Percentiles rank a stretch among this genome's conserved stretches.
Conservation (phyloP, 1,140 invertebrate genomes). For the Hyposmocoma kahamanoa region DNA sequence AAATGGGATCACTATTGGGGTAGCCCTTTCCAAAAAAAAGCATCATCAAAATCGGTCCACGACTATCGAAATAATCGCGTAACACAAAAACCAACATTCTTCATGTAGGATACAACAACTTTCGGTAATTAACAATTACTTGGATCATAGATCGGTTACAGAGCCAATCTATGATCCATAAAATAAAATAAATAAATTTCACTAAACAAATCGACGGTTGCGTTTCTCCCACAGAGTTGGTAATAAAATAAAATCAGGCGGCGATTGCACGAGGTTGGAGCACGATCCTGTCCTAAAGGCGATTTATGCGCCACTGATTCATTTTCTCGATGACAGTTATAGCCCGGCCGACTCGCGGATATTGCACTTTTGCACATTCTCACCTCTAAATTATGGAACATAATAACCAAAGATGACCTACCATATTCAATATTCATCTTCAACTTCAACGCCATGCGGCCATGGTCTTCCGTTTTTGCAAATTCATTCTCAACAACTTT, state of each 20-base stretch:
- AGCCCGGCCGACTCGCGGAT: slow-evolving; percentile 39
- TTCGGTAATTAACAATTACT: too few relatives aligned
- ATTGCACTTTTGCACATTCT: slow-evolving; percentile 59
- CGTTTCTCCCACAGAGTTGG: slow-evolving; percentile 35
- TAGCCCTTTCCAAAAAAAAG: too few relatives aligned
- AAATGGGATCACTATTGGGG: too few relatives aligned
- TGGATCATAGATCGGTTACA: too few relatives aligned
- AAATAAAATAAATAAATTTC: slow-evolving; percentile 31
- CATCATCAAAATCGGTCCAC: too few relatives aligned
- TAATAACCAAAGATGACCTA: slow-evolving; percentile 39
- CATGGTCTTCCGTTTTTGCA: slow-evolving; percentile 20
- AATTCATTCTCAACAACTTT: slow-evolving; percentile 29
- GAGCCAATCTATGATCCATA: slow-evolving; percentile 10
- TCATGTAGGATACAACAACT: too few relatives aligned
- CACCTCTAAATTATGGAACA: slow-evolving; percentile 48
- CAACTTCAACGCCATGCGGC: too few relatives aligned
- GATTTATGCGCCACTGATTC: slow-evolving; percentile 63
- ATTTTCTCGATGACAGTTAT: slow-evolving; percentile 58
- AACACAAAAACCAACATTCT: too few relatives aligned
- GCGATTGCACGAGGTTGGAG: slow-evolving; percentile 27
- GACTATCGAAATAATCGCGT: too few relatives aligned
- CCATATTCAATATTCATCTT: neutral
- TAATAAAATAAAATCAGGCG: slow-evolving; percentile 43
- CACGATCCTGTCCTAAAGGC: slow-evolving; percentile 36
- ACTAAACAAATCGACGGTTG: slow-evolving; percentile 38